Evolutionary conservation across 2,888 invertebrate species (phyloP), one percentile per base, ranked within the genome.

Genomic region (Linnaemya tessellans): DNA sequence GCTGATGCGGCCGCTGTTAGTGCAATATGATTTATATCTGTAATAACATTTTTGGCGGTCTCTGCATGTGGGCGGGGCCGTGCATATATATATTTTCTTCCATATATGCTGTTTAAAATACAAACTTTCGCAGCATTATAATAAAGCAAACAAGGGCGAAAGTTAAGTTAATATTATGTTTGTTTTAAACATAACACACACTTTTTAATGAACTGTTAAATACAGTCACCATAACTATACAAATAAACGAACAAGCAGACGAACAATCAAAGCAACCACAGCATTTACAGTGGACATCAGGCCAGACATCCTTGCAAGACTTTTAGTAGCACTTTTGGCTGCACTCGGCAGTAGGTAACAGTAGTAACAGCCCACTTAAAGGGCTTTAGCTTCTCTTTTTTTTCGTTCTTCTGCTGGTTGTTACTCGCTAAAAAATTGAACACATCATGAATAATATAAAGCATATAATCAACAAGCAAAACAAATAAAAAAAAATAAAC

Each of bases 11-110:
- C 38, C 22, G 25, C 30, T 74, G 67, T 25, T 62, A 43, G 15
- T 22, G 10, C 18, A 60, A 75, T 87, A 83, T 87, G 88, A 88
- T 88, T 88, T 88, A 88, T 88, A 88, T 84, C 86, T 68, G 83
- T 84, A 80, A 84, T 83, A 80, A 85, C 84, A 88, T 88, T 87
- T 87, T 83, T 83, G 85, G 75, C 79, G 67, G 80, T 79, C 82
- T 67, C 80, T 84, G 67, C 84, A 84, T 87, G 88, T 88, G 89
- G 90, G 90, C 90, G 90, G 89, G 89, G 87, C 88, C 64, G 51
- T 1, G 51, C 15, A 30, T 41, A 67, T 60, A 30, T 15, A 77
- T 60, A n/a, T n/a, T n/a, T n/a, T n/a, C 51, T 43, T 20, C 43
- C 35, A 18, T 30, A 58, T 11, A 46, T 20, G 18, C 49, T 56